phyloP scores from a whole-genome alignment of 2,113 vertebrate genomes.

The Sclerurus mexicanus region DNA sequence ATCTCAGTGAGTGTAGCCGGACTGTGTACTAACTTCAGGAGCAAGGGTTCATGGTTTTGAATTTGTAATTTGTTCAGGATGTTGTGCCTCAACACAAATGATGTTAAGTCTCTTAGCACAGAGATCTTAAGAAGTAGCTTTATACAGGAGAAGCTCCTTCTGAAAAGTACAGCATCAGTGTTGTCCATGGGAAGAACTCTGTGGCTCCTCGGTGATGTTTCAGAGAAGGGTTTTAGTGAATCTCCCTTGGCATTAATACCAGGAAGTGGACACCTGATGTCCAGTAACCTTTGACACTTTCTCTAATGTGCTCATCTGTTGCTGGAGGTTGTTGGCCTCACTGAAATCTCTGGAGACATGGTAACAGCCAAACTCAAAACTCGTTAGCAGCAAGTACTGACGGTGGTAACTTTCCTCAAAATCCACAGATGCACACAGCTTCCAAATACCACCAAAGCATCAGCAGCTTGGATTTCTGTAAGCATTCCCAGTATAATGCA shows the following conservation, averaged over 20 bases:
- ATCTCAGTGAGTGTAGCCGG: not conserved
- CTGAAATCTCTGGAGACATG: not conserved
- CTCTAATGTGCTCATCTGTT: not conserved
- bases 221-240: not conserved
- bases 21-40: not conserved
- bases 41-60: not conserved
- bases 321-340: not conserved
- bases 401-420: not conserved
- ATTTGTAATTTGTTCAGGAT: not conserved
- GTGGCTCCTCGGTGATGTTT: not conserved
- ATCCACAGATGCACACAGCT: fast-evolving
- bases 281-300: not conserved
- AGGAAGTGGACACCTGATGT: not conserved
- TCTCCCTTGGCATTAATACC: not conserved
- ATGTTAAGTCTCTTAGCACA: not conserved
- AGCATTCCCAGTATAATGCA: not conserved
- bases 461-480: not conserved
- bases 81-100: not conserved
- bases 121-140: not conserved
- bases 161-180: not conserved
- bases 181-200: not conserved
- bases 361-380: not conserved
- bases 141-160: not conserved
- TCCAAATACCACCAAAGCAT: not conserved
- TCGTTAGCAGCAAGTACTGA: not conserved